Evolutionary conservation across 2,797 vertebrate genomes (phyloP).

Genomic region (Sparidentex hasta): DNA sequence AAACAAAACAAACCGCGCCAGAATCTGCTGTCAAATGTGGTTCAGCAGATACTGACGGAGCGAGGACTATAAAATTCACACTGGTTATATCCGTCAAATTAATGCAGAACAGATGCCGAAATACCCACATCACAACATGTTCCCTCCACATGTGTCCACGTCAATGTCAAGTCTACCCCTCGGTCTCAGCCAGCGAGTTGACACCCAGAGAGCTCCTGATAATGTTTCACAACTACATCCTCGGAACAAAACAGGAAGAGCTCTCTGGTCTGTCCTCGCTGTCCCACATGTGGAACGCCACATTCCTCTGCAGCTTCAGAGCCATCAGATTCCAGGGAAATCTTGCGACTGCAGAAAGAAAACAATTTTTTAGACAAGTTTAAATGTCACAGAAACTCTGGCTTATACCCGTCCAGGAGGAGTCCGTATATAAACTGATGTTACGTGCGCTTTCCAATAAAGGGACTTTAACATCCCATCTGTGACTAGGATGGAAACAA

Average conservation of each 20-base stretch:
- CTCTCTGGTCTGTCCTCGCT: constrained; percentile 21
- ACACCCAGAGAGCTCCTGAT: constrained; percentile 11
- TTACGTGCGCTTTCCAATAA: background rate
- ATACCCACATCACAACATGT: constrained; percentile 20
- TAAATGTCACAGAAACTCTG: constrained; percentile 6
- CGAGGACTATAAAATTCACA: constrained; percentile 14
- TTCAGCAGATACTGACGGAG: constrained; percentile 2
- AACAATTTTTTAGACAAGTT: background rate
- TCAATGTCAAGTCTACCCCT: background rate
- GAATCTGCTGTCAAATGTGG: constrained; percentile 19
- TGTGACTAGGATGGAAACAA: constrained; percentile 15
- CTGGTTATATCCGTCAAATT: constrained; percentile 29
- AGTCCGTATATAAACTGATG: background rate
- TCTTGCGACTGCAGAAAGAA: constrained; percentile 13
- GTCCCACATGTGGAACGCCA: constrained; percentile 7
- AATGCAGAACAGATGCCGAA: constrained; percentile 41
- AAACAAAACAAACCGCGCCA: background rate
- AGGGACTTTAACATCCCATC: background rate
- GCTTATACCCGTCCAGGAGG: background rate
- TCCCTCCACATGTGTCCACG: constrained; percentile 17
- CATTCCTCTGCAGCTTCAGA: constrained; percentile 34
- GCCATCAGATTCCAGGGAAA: constrained; percentile 3
- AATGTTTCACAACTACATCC: constrained; percentile 7
- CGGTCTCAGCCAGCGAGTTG: background rate
- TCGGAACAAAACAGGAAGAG: background rate